Percentiles rank a stretch among this genome's conserved stretches.
phyloP scores from a whole-genome alignment of 2,113 vertebrate genomes.

The Nycticorax nycticorax region DNA sequence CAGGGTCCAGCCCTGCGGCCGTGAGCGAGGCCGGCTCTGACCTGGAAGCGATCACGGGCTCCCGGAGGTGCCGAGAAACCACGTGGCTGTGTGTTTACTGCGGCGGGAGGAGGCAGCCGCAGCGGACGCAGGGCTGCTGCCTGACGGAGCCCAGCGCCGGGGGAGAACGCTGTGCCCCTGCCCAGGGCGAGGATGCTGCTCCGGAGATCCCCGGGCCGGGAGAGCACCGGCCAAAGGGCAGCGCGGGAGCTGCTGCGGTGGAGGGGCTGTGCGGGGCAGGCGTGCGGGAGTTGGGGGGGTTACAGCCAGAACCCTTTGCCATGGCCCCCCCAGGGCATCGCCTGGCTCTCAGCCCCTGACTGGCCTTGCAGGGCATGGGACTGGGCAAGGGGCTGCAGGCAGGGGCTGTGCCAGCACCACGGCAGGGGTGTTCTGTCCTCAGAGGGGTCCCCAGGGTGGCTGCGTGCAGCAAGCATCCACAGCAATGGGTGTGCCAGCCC shows the following conservation, averaged over 20 bases:
- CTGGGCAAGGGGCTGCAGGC: neutral
- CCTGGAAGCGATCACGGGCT: constrained; percentile 45
- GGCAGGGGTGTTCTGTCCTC: neutral
- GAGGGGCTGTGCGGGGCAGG: neutral
- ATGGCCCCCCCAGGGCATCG: neutral
- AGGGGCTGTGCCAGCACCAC: neutral
- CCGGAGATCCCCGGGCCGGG: neutral
- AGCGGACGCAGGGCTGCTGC: neutral
- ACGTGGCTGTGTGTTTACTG: constrained; percentile 35
- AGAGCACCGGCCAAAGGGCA: neutral
- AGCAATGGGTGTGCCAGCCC: too few relatives aligned
- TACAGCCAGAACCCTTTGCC: neutral
- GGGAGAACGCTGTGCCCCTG: neutral
- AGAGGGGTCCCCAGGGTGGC: neutral
- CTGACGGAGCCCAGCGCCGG: neutral
- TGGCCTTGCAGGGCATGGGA: fast-evolving
- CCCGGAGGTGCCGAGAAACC: constrained; percentile 43
- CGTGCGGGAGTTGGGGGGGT: fast-evolving
- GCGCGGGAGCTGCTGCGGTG: neutral
- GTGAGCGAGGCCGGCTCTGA: neutral
- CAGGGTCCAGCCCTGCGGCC: neutral
- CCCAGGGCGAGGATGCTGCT: neutral
- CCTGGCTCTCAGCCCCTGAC: too few relatives aligned
- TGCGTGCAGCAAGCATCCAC: neutral
- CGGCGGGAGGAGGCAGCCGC: neutral